phyloP scores from a whole-genome alignment of 2,888 invertebrate species.

The Drosophila yooni region DNA sequence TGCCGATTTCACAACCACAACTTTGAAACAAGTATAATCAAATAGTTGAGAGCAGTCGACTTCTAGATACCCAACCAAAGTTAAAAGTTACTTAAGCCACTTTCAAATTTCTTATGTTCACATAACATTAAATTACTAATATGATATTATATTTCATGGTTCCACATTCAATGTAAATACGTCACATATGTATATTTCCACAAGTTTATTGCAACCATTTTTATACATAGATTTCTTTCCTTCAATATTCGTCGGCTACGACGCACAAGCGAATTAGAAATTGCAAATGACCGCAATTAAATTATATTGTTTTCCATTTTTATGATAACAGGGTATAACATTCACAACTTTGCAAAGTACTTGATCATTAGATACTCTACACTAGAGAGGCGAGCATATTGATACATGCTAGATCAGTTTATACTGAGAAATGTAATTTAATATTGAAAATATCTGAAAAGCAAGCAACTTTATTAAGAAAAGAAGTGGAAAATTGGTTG shows the following conservation, averaged over 20 bases:
- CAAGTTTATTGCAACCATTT: not conserved
- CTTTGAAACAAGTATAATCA: not conserved
- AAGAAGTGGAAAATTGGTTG: no score
- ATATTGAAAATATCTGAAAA: not conserved
- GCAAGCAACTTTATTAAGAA: not conserved
- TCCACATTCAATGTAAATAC: not conserved
- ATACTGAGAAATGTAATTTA: not conserved
- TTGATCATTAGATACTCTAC: not conserved
- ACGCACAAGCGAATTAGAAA: not conserved
- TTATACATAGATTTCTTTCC: not conserved
- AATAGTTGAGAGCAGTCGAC: not conserved
- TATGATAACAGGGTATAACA: not conserved
- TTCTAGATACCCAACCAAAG: not conserved
- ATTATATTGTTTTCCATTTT: not conserved
- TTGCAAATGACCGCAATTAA: not conserved
- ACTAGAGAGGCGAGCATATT: not conserved
- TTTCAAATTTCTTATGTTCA: not conserved
- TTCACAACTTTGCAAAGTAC: not conserved
- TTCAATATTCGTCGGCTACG: not conserved
- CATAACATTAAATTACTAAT: no score
- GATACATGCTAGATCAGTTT: not conserved
- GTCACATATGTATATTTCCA: not conserved
- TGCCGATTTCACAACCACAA: slow-evolving; percentile 23
- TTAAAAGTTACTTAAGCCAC: not conserved
- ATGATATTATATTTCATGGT: not conserved